Evolutionary conservation across 2,113 vertebrate genomes (phyloP).

Genomic region (Glareola pratincola): DNA sequence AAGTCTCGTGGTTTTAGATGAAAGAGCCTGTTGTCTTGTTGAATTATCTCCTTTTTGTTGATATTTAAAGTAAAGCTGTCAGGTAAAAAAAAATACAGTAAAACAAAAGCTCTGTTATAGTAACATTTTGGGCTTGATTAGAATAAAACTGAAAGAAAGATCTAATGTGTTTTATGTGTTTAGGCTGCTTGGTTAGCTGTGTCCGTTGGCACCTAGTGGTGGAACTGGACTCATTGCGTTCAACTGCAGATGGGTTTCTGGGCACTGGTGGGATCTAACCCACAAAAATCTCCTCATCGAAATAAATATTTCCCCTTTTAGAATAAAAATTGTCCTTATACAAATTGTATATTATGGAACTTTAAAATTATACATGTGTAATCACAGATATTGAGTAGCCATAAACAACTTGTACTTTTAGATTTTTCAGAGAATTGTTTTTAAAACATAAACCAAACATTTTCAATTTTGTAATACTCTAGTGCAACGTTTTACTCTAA

Average conservation of each 20-base stretch:
- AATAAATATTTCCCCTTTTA: neutral
- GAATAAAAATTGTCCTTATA: neutral
- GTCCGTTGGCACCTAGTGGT: neutral
- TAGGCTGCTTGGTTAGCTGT: neutral
- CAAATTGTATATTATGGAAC: neutral
- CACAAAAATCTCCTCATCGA: neutral
- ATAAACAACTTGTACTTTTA: neutral
- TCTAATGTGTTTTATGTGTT: neutral
- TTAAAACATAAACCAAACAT: neutral
- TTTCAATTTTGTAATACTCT: neutral
- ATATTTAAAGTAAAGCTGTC: conserved; percentile 12
- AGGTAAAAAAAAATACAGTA: conserved; percentile 9
- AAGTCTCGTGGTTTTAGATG: conserved; percentile 7
- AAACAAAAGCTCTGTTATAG: conserved; percentile 12
- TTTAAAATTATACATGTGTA: neutral
- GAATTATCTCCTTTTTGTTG: conserved; percentile 43
- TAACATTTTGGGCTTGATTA: neutral
- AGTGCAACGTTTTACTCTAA: neutral
- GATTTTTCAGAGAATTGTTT: neutral
- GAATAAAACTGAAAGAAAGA: neutral
- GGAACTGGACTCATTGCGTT: neutral
- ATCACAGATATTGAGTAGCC: neutral
- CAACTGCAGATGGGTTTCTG: neutral
- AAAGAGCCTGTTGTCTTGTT: conserved; percentile 55
- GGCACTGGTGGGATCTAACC: neutral